Evolutionary conservation across 2,888 invertebrate species (phyloP).

Genomic region (Lucinisca nassula): DNA sequence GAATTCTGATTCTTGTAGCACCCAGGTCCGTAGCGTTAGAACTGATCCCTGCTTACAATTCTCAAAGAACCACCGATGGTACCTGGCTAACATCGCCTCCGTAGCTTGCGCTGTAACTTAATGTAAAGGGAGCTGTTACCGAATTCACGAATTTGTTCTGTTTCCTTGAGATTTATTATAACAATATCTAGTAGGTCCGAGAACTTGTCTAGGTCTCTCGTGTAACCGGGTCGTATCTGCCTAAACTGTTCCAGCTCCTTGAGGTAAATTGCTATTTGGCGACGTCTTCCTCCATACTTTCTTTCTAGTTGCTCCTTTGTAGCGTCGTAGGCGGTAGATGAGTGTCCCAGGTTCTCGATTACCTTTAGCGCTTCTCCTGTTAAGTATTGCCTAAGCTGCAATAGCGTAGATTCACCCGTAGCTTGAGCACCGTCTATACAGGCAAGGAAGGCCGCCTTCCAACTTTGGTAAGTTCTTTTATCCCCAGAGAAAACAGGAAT

Average conservation of each 20-base stretch:
- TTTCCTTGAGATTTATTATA: slow-evolving; percentile 31
- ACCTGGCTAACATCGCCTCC: slow-evolving; percentile 15
- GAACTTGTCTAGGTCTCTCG: slow-evolving; percentile 20
- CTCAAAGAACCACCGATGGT: not conserved
- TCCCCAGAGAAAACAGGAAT: no score
- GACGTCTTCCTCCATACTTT: slow-evolving; percentile 22
- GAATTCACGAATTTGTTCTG: slow-evolving; percentile 7
- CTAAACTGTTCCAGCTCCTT: not conserved
- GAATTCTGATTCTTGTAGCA: slow-evolving; percentile 42
- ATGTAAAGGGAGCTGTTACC: slow-evolving; percentile 23
- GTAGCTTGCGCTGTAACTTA: slow-evolving; percentile 23
- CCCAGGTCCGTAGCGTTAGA: slow-evolving; percentile 16
- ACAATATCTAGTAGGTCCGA: slow-evolving; percentile 3
- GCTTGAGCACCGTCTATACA: slow-evolving; percentile 19
- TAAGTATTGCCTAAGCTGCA: slow-evolving; percentile 30
- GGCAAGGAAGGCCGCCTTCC: no score
- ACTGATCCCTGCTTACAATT: slow-evolving; percentile 17
- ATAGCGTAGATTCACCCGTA: not conserved
- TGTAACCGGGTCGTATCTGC: not conserved
- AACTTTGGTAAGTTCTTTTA: no score
- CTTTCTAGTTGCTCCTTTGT: slow-evolving; percentile 20
- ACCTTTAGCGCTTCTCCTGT: slow-evolving; percentile 22
- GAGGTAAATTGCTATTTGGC: slow-evolving; percentile 14
- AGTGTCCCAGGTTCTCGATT: slow-evolving; percentile 34
- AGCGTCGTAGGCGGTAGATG: slow-evolving; percentile 22